A percentile compares a stretch with the other conserved stretches of the same genome.
phyloP scores from a whole-genome alignment of 2,888 invertebrate genomes.

The Fragum sueziense region DNA sequence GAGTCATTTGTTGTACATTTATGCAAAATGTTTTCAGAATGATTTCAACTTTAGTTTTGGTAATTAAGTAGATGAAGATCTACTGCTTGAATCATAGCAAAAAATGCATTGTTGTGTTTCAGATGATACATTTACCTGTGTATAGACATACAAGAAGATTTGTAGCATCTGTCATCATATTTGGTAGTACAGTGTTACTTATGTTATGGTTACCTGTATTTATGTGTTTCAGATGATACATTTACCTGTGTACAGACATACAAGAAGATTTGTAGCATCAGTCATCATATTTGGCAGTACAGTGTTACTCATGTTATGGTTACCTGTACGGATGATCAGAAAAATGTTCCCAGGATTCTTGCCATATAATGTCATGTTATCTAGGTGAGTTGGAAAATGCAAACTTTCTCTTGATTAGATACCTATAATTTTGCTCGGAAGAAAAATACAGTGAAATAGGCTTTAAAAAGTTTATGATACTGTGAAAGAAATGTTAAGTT shows the following conservation, averaged over 20 bases:
- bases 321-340: conserved; percentile 94
- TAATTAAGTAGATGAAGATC: too few relatives aligned
- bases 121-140: conserved; percentile 99
- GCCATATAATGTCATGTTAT: conserved; percentile 94
- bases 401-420: too few relatives aligned
- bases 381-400: conserved; percentile 81
- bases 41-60: too few relatives aligned
- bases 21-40: too few relatives aligned
- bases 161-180: conserved; percentile 91
- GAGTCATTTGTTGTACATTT: too few relatives aligned
- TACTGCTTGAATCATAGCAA: too few relatives aligned
- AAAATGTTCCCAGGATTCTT: conserved; percentile 90
- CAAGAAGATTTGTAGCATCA: conserved; percentile 94
- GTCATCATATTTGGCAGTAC: conserved; percentile 94
- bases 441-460: too few relatives aligned
- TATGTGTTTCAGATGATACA: conserved; percentile 92
- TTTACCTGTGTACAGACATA: conserved; percentile 94
- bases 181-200: conserved; percentile 96
- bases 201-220: conserved; percentile 98
- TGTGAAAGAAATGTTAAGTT: too few relatives aligned
- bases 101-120: conserved; percentile 34
- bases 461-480: too few relatives aligned
- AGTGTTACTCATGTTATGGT: conserved; percentile 97
- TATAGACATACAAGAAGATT: conserved; percentile 94
- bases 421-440: too few relatives aligned